phyloP scores from a whole-genome alignment of 2,797 vertebrate species.

The Hemibagrus guttatus region DNA sequence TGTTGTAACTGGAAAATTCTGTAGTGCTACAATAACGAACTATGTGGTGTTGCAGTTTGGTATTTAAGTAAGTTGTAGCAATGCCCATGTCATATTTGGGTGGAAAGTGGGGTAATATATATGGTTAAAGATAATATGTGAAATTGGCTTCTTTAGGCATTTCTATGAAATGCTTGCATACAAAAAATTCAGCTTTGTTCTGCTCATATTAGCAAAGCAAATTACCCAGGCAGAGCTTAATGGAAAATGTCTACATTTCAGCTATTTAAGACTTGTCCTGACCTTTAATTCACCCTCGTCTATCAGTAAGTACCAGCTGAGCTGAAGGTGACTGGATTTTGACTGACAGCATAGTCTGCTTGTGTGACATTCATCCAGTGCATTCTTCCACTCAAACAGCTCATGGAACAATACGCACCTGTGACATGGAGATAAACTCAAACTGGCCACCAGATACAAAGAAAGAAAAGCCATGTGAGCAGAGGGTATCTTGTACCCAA shows the following conservation, averaged over 20 bases:
- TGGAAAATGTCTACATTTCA: not conserved
- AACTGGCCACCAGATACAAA: not conserved
- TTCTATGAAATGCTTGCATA: not conserved
- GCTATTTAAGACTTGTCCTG: constrained; percentile 6
- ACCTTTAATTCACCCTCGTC: not conserved
- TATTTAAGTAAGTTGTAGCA: not conserved
- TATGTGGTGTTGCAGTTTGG: not conserved
- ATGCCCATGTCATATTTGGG: not conserved
- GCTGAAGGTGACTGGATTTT: constrained; percentile 37
- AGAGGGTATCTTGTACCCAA: not conserved
- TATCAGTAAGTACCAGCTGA: not conserved
- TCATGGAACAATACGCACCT: constrained; percentile 20
- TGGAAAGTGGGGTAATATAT: not conserved
- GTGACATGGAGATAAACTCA: constrained; percentile 16
- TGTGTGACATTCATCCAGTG: constrained; percentile 14
- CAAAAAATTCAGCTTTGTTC: not conserved
- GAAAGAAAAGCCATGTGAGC: constrained; percentile 9
- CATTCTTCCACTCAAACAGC: constrained; percentile 30
- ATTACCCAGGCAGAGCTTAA: not conserved
- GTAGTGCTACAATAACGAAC: not conserved
- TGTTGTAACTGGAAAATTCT: not conserved
- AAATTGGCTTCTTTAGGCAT: not conserved
- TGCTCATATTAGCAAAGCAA: not conserved
- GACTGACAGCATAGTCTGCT: constrained; percentile 35
- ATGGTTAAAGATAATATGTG: not conserved